A percentile compares a stretch with the other conserved stretches of the same genome.
phyloP scores from a whole-genome alignment of 2,797 vertebrate species.

The Myiotriccus ornatus region DNA sequence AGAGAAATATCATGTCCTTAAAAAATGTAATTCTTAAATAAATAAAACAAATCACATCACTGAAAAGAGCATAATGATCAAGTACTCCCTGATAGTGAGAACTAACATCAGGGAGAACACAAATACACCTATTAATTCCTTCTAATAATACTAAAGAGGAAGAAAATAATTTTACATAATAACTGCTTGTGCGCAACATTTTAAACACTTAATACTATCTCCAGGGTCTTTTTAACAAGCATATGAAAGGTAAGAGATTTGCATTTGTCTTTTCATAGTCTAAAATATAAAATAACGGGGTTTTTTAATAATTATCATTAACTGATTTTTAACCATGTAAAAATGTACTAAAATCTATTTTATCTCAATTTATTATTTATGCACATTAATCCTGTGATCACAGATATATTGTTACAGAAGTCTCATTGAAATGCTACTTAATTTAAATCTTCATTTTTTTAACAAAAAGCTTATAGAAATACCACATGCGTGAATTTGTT shows the following conservation, averaged over 20 bases:
- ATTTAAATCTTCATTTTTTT: neutral
- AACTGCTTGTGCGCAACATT: neutral
- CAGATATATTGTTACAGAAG: neutral
- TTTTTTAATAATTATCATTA: neutral
- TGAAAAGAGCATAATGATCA: neutral
- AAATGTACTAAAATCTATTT: neutral
- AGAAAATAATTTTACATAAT: neutral
- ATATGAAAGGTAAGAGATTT: neutral
- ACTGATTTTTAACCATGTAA: neutral
- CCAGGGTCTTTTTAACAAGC: accelerated
- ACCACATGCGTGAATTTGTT: accelerated
- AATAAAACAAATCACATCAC: neutral
- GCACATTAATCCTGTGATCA: neutral
- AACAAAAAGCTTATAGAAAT: neutral
- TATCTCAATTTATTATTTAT: neutral
- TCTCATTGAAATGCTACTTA: neutral
- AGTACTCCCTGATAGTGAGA: neutral
- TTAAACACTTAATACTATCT: neutral
- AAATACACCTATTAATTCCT: neutral
- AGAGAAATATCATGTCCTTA: neutral
- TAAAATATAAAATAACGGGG: neutral
- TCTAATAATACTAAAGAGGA: neutral
- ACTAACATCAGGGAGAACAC: neutral
- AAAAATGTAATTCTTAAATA: neutral
- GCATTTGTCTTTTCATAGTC: neutral